These are phyloP conservation scores for Noctua fimbriata DNA, from an alignment of 2,888 invertebrate genomes.

Conservation along the genomic window DNA sequence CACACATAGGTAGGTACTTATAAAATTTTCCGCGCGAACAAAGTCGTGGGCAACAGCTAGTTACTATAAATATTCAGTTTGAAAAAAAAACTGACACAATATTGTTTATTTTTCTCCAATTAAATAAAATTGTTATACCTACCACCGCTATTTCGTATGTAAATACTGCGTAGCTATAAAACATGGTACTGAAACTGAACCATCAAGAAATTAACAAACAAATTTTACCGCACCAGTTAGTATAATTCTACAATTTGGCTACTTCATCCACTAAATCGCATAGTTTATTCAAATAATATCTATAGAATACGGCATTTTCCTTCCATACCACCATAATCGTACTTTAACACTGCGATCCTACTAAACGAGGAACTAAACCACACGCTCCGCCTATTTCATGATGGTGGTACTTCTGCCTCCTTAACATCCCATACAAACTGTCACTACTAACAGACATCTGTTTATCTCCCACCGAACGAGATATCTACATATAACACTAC, in stretches of 20 bases:
- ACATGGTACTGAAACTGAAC: conserved; percentile 37
- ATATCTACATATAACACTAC: conserved; percentile 87
- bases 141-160: neutral
- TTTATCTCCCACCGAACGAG: conserved; percentile 87
- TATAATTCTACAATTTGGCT: conserved; percentile 63
- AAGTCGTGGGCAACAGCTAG: neutral
- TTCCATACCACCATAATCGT: conserved; percentile 74
- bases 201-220: conserved; percentile 54
- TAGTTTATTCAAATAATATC: conserved; percentile 68
- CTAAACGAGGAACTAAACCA: conserved; percentile 71
- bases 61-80: too few relatives aligned
- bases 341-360: conserved; percentile 67
- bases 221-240: conserved; percentile 55
- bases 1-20: too few relatives aligned
- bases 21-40: neutral
- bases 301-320: conserved; percentile 64
- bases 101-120: neutral
- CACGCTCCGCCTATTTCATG: conserved; percentile 88
- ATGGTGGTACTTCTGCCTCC: conserved; percentile 85
- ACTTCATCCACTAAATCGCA: conserved; percentile 59
- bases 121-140: neutral
- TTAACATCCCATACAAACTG: conserved; percentile 79
- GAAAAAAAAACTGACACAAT: neutral
- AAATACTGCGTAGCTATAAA: conserved; percentile 43
- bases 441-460: conserved; percentile 85